phyloP scores from a whole-genome alignment of 2,797 vertebrate species.

The Craterocephalus amniculus region DNA sequence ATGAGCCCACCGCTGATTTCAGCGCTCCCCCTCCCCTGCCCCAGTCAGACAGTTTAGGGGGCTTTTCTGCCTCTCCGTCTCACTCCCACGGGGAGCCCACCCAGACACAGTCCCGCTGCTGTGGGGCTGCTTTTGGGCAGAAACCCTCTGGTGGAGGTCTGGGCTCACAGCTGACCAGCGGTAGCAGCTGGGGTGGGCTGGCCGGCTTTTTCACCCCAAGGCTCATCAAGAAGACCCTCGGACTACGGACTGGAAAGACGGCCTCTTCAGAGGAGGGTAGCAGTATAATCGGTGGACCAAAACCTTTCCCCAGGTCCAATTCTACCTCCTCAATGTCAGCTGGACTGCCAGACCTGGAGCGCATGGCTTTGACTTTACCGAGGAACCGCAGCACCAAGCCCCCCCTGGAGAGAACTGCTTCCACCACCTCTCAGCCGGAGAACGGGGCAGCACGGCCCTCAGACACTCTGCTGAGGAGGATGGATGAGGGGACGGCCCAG shows the following conservation, averaged over 20 bases:
- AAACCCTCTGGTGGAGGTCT: slow-evolving; percentile 85
- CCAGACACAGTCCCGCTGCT: slow-evolving; percentile 91
- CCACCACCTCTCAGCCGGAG: slow-evolving; percentile 90
- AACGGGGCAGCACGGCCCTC: slow-evolving; percentile 87
- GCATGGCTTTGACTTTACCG: slow-evolving; percentile 95
- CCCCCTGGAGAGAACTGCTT: slow-evolving; percentile 92
- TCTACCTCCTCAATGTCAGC: slow-evolving; percentile 99
- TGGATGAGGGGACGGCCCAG: slow-evolving; percentile 91
- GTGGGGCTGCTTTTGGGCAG: slow-evolving; percentile 91
- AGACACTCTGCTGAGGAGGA: slow-evolving; percentile 85
- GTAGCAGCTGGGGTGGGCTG: slow-evolving; percentile 93
- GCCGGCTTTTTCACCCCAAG: slow-evolving; percentile 98
- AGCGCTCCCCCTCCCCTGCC: slow-evolving; percentile 87
- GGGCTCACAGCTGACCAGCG: slow-evolving; percentile 80
- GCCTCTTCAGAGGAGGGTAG: slow-evolving; percentile 87
- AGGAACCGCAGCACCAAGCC: slow-evolving; percentile 96
- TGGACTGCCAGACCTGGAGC: slow-evolving; percentile 95
- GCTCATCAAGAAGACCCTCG: slow-evolving; percentile 98
- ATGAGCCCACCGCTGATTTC: slow-evolving; percentile 92
- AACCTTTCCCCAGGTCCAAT: slow-evolving; percentile 95
- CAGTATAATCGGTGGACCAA: slow-evolving; percentile 72
- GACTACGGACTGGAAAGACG: slow-evolving; percentile 92
- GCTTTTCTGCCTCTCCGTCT: slow-evolving; percentile 82
- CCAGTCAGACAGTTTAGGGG: slow-evolving; percentile 87
- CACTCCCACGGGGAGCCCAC: slow-evolving; percentile 88